Evolutionary conservation across 92 coral and sea anemone species (phyloP).

Genomic region (Plumapathes pennacea): DNA sequence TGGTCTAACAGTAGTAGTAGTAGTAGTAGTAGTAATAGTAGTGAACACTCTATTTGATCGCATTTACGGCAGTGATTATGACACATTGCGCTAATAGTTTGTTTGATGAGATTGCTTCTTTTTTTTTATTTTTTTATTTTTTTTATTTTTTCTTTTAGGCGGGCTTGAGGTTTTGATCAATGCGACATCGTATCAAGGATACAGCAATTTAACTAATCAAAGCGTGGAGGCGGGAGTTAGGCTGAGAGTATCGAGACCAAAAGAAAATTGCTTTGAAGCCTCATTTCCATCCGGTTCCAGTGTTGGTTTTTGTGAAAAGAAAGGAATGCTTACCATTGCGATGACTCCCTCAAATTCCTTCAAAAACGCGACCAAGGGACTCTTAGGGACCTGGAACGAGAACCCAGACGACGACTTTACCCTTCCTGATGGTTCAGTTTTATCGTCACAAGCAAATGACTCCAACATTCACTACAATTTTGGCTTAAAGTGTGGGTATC

Average conservation of each 20-base stretch:
- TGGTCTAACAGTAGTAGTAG: too few species aligned
- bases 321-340: constrained; percentile 26
- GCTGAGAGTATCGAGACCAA: background rate
- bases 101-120: too few species aligned
- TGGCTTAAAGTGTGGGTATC: constrained; percentile 36
- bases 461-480: constrained; percentile 26
- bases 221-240: background rate
- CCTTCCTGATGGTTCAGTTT: constrained; percentile 29
- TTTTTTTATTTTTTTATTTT: too few species aligned
- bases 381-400: constrained; percentile 50
- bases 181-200: constrained; percentile 4
- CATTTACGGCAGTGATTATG: too few species aligned
- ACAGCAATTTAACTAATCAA: constrained; percentile 1
- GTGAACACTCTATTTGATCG: too few species aligned
- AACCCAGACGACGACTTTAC: constrained; percentile 40
- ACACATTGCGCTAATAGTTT: too few species aligned
- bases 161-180: constrained; percentile 14
- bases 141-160: constrained; percentile 3
- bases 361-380: constrained; percentile 37
- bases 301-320: constrained; percentile 12
- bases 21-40: too few species aligned
- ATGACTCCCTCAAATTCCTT: constrained; percentile 4
- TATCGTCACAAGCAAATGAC: constrained; percentile 1
- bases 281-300: constrained; percentile 33
- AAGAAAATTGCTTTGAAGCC: constrained; percentile 19